Percentiles rank a stretch among this genome's conserved stretches.
Conservation (phyloP, 2,888 invertebrate genomes). For the Serrognathus titanus region DNA sequence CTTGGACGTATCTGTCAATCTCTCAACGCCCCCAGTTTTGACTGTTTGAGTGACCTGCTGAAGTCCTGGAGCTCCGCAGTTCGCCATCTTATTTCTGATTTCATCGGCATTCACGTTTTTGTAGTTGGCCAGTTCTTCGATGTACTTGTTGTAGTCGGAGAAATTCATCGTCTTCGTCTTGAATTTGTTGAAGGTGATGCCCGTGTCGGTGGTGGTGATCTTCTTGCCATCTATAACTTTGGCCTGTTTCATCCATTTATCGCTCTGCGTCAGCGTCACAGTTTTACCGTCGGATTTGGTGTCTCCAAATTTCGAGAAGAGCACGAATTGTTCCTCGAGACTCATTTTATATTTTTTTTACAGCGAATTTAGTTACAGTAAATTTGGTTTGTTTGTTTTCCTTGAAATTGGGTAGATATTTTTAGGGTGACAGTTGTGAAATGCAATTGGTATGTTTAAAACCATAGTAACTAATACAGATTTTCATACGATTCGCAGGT, state of each 20-base stretch:
- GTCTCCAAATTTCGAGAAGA: conserved; percentile 85
- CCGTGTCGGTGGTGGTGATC: conserved; percentile 86
- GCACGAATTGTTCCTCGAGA: conserved; percentile 55
- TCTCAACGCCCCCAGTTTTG: conserved; percentile 60
- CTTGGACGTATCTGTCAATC: conserved; percentile 78
- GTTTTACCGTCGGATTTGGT: conserved; percentile 79
- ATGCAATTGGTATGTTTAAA: too few relatives aligned
- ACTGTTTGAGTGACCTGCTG: conserved; percentile 42
- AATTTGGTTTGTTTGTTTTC: too few relatives aligned
- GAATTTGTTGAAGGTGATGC: conserved; percentile 79
- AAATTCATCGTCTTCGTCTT: conserved; percentile 37
- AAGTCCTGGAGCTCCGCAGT: conserved; percentile 72
- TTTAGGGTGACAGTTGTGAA: too few relatives aligned
- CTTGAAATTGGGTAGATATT: too few relatives aligned
- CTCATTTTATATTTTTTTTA: too few relatives aligned
- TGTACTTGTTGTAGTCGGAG: conserved; percentile 55
- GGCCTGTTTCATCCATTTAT: conserved; percentile 94
- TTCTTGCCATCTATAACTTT: conserved; percentile 69
- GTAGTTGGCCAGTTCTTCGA: conserved; percentile 76
- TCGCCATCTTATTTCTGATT: conserved; percentile 72
- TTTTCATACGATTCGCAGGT: too few relatives aligned
- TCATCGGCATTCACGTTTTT: conserved; percentile 72
- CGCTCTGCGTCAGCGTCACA: conserved; percentile 84
- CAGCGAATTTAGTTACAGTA: too few relatives aligned
- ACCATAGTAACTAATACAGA: too few relatives aligned